These are phyloP conservation scores for Ennomos erosarius DNA, from an alignment of 2,888 invertebrate species.

Conservation along the genomic window DNA sequence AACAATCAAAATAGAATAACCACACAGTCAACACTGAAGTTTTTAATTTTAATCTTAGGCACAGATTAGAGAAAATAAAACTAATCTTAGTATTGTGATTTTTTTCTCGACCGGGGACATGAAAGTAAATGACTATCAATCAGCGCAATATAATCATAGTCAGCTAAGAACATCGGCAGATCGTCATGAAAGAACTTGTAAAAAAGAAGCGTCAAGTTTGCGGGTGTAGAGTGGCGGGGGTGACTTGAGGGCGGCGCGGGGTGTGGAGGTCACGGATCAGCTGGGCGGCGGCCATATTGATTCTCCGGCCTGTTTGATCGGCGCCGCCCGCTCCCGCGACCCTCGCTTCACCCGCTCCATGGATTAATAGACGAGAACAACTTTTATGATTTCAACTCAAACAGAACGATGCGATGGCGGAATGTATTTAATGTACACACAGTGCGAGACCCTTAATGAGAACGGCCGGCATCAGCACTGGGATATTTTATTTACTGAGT, in stretches of 20 bases:
- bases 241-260: slow-evolving; percentile 59
- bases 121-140: slow-evolving; percentile 33
- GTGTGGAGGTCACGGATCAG: slow-evolving; percentile 82
- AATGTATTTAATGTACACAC: slow-evolving; percentile 58
- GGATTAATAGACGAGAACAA: slow-evolving; percentile 83
- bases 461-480: background rate
- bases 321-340: slow-evolving; percentile 69
- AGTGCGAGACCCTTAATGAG: slow-evolving; percentile 37
- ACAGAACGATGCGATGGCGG: slow-evolving; percentile 65
- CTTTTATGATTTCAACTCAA: slow-evolving; percentile 84
- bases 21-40: no score
- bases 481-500: slow-evolving; percentile 6
- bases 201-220: slow-evolving; percentile 73
- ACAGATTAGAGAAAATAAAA: no score
- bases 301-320: slow-evolving; percentile 84
- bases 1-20: no score
- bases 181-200: slow-evolving; percentile 68
- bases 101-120: slow-evolving; percentile 14
- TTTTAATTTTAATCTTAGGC: no score
- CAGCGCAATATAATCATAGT: no score
- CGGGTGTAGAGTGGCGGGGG: slow-evolving; percentile 53
- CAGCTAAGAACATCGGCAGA: slow-evolving; percentile 51
- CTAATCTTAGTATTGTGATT: no score
- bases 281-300: slow-evolving; percentile 85
- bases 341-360: slow-evolving; percentile 57